These are phyloP conservation scores for Caenorhabditis sinica DNA, from an alignment of 2,888 invertebrate species.

Conservation along the genomic window DNA sequence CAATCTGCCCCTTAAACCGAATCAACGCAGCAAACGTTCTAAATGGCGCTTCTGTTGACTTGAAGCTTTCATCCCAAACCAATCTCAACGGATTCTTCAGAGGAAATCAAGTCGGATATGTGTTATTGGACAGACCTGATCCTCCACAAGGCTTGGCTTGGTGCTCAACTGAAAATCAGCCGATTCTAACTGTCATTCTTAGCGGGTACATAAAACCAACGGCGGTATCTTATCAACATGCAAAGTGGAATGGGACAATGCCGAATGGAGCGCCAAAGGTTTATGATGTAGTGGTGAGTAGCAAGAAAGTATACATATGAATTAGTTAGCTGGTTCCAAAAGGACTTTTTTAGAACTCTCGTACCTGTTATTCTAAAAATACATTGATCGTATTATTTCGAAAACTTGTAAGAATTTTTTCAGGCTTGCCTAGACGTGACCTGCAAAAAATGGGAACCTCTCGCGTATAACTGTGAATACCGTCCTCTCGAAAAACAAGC, in stretches of 20 bases:
- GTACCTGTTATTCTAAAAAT: too few relatives aligned
- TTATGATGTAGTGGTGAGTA: neutral
- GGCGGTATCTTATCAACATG: conserved; percentile 2
- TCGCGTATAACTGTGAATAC: conserved; percentile 3
- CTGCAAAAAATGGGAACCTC: neutral
- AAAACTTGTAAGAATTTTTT: neutral
- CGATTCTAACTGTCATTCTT: neutral
- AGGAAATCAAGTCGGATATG: neutral
- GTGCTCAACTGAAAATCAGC: neutral
- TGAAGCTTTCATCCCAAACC: too few relatives aligned
- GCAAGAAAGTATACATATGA: too few relatives aligned
- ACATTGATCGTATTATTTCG: too few relatives aligned
- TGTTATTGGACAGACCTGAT: neutral
- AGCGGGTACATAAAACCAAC: neutral
- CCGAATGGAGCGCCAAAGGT: neutral
- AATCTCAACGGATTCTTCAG: too few relatives aligned
- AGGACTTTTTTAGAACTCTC: too few relatives aligned
- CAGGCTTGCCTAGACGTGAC: neutral
- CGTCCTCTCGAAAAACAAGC: too few relatives aligned
- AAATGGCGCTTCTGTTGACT: too few relatives aligned
- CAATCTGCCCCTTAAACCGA: too few relatives aligned
- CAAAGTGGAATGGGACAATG: neutral
- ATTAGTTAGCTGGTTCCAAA: too few relatives aligned
- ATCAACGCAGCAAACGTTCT: too few relatives aligned
- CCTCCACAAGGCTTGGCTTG: neutral